phyloP scores from a whole-genome alignment of 2,113 vertebrate species.

The Chaetodon auriga region DNA sequence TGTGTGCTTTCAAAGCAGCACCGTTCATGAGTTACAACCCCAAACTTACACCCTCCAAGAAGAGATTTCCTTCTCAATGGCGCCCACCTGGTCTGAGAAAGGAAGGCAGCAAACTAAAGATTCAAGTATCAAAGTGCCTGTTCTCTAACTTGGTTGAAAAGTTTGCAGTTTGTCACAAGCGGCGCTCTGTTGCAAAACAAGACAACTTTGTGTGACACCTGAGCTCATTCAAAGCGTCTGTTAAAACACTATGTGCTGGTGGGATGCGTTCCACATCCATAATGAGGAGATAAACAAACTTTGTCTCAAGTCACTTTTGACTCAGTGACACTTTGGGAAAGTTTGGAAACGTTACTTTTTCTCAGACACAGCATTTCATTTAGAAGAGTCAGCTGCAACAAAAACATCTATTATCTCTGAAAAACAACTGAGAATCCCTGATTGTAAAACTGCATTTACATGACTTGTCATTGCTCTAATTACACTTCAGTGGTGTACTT shows the following conservation, averaged over 20 bases:
- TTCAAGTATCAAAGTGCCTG: conserved; percentile 64
- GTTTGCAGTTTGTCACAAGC: conserved; percentile 71
- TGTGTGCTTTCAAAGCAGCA: conserved; percentile 64
- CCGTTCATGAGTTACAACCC: conserved; percentile 73
- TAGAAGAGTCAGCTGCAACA: conserved; percentile 8
- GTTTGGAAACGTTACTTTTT: conserved; percentile 17
- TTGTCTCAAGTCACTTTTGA: conserved; percentile 45
- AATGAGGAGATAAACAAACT: conserved; percentile 63
- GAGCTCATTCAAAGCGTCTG: conserved; percentile 54
- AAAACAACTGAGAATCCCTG: conserved; percentile 28
- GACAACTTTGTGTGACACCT: conserved; percentile 75
- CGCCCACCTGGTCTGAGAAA: conserved; percentile 75
- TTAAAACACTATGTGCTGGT: conserved; percentile 20
- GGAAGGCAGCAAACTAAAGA: conserved; percentile 49
- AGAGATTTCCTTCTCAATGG: conserved; percentile 78
- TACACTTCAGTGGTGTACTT: conserved; percentile 25
- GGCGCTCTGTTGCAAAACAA: conserved; percentile 66
- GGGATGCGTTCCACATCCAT: conserved; percentile 58
- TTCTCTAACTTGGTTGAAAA: conserved; percentile 72
- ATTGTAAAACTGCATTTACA: conserved; percentile 28
- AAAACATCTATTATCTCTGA: conserved; percentile 19
- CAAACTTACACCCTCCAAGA: conserved; percentile 59
- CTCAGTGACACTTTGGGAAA: conserved; percentile 40
- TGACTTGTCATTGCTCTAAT: conserved; percentile 32
- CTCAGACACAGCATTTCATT: conserved; percentile 30